Percentiles rank a stretch among this genome's conserved stretches.
phyloP scores from a whole-genome alignment of 2,888 invertebrate species.

The Plebejus melissa region DNA sequence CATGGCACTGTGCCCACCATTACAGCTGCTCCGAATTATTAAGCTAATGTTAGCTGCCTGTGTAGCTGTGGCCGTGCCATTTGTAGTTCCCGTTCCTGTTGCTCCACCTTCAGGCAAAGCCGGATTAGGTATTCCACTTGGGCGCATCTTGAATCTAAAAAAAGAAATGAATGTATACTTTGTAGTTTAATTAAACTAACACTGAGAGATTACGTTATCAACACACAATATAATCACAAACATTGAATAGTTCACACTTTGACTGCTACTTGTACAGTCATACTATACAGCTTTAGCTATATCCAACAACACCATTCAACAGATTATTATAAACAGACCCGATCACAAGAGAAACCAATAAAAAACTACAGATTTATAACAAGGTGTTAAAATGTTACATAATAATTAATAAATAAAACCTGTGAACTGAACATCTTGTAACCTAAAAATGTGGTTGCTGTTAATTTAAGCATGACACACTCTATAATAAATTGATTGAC shows the following conservation, averaged over 20 bases:
- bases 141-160: slow-evolving; percentile 73
- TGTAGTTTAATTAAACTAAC: background rate
- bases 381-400: slow-evolving; percentile 16
- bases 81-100: slow-evolving; percentile 60
- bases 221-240: slow-evolving; percentile 8
- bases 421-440: slow-evolving; percentile 18
- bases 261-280: background rate
- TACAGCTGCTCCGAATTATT: slow-evolving; percentile 58
- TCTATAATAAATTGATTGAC: slow-evolving; percentile 16
- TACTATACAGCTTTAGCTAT: background rate
- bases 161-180: background rate
- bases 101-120: slow-evolving; percentile 72
- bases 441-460: slow-evolving; percentile 17
- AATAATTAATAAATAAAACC: slow-evolving; percentile 8
- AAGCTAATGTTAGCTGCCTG: slow-evolving; percentile 55
- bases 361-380: background rate
- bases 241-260: background rate
- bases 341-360: background rate
- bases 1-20: slow-evolving; percentile 59
- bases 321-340: background rate
- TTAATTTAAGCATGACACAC: slow-evolving; percentile 19
- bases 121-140: slow-evolving; percentile 68
- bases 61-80: slow-evolving; percentile 43
- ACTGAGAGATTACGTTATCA: background rate
- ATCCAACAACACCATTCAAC: background rate